Percentiles rank a stretch among this genome's conserved stretches.
These are phyloP conservation scores for Coelogynopora nodosa DNA, from an alignment of 2,888 invertebrate species.

Conservation along the genomic window DNA sequence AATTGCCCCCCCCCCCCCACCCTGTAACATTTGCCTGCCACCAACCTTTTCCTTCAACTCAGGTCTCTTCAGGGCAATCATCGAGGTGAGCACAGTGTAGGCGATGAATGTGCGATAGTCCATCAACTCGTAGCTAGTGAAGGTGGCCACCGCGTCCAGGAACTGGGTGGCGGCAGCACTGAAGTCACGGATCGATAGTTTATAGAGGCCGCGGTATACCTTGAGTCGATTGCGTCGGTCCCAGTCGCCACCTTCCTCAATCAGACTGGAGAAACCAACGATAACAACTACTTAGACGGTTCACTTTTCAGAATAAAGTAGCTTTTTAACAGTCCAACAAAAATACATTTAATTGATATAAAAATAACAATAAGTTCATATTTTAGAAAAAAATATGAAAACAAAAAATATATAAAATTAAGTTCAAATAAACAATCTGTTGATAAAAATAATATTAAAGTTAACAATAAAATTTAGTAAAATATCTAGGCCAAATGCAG, in stretches of 20 bases:
- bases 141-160: conserved; percentile 95
- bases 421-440: too few species aligned
- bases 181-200: conserved; percentile 91
- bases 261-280: conserved; percentile 62
- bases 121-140: conserved; percentile 96
- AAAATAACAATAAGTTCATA: background rate
- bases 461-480: too few species aligned
- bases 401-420: too few species aligned
- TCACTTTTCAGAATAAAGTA: too few species aligned
- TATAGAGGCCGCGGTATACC: conserved; percentile 82
- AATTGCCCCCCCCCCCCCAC: too few species aligned
- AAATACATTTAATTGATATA: background rate
- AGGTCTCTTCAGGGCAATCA: conserved; percentile 77
- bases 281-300: background rate
- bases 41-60: conserved; percentile 73
- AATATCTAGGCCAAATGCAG: too few species aligned
- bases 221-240: conserved; percentile 92
- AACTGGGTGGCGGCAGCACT: conserved; percentile 86
- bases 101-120: conserved; percentile 81
- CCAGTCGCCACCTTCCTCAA: conserved; percentile 99
- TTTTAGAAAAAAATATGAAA: background rate
- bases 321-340: background rate
- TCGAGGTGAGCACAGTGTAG: conserved; percentile 78
- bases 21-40: too few species aligned
- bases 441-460: too few species aligned